Base-by-base conservation (phyloP, 1,140 invertebrate genomes). In the Ectropis grisescens region DNA sequence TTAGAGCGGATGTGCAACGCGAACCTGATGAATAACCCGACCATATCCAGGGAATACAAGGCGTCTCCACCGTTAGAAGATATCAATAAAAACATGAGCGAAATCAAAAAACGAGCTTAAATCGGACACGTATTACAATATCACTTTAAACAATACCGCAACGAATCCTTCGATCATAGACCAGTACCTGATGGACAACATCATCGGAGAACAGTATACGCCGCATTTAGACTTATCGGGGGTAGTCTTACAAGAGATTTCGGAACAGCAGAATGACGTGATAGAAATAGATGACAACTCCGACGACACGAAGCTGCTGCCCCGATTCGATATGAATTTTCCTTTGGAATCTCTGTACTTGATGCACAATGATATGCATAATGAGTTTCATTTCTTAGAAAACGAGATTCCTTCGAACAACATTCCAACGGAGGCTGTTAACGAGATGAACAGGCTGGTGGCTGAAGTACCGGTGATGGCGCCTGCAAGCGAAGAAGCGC, bases 231-330 rank as follows among this genome's bases (percentile, higher is more conserved):
- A 81, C 24, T 44, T 81, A 2, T 64, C 76, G 7, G 37, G 49
- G 1, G 65, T 61, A 1, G 60, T 61, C 2, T 37, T 76, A 6
- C 58, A 64, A 1, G 66, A 68, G 26, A 48, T 53, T n/a, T 41
- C 55, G 0, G 59, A 68, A 13, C 60, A 64, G 16, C 59, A 82
- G 34, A 72, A 60, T 22, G 74, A 78, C 19, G 69, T 80, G 1
- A 80, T 80, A 41, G 75, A 82, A 45, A 82, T 80, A 13, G 75
- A 83, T 12, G 79, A 82, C 23, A 82, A 80, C 36, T 83, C 81
- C 0, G 74, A 80, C 15, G 81, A 83, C 34, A 79, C 71, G 23
- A 83, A 83, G 48, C 43, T 81, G 7, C 38, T 82, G 31, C 64
- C 70, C 1, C 50, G 74, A 1, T 75, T 71, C 30, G 75, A 82